Evolutionary conservation across 2,888 invertebrate species (phyloP).

Genomic region (Caenorhabditis japonica): DNA sequence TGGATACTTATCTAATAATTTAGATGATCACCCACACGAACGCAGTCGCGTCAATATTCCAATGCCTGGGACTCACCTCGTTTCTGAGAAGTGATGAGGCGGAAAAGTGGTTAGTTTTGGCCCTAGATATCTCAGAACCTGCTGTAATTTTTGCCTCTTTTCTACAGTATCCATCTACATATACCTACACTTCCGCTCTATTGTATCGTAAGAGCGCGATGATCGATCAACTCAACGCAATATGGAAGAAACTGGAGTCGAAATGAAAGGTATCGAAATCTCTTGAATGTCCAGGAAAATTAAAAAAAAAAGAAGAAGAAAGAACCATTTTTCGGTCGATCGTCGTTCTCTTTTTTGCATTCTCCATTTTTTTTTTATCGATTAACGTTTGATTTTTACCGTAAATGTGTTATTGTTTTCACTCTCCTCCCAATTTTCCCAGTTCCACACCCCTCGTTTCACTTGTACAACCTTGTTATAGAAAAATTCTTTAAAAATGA

Average conservation of each 20-base stretch:
- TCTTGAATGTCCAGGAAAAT: no score
- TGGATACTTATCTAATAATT: slow-evolving; percentile 19
- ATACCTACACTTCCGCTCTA: slow-evolving; percentile 9
- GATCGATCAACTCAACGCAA: neutral
- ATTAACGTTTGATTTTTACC: slow-evolving; percentile 22
- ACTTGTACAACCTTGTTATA: slow-evolving; percentile 33
- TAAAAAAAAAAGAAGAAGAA: no score
- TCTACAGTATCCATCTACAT: slow-evolving; percentile 17
- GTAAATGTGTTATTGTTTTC: neutral
- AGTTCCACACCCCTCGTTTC: neutral
- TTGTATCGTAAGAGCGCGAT: slow-evolving; percentile 28
- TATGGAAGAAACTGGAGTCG: neutral
- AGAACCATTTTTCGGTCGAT: neutral
- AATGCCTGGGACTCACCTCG: slow-evolving; percentile 47
- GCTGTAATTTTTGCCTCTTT: slow-evolving; percentile 6
- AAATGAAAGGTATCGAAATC: slow-evolving; percentile 1
- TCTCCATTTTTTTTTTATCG: slow-evolving; percentile 11
- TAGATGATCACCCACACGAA: slow-evolving; percentile 18
- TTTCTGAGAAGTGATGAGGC: slow-evolving; percentile 40
- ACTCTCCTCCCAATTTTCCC: neutral
- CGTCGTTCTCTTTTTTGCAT: neutral
- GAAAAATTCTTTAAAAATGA: slow-evolving; percentile 28
- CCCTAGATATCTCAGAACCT: neutral
- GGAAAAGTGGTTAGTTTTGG: slow-evolving; percentile 31
- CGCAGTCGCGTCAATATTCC: neutral